phyloP scores from a whole-genome alignment of 2,113 vertebrate genomes.

The Neogobius melanostomus region DNA sequence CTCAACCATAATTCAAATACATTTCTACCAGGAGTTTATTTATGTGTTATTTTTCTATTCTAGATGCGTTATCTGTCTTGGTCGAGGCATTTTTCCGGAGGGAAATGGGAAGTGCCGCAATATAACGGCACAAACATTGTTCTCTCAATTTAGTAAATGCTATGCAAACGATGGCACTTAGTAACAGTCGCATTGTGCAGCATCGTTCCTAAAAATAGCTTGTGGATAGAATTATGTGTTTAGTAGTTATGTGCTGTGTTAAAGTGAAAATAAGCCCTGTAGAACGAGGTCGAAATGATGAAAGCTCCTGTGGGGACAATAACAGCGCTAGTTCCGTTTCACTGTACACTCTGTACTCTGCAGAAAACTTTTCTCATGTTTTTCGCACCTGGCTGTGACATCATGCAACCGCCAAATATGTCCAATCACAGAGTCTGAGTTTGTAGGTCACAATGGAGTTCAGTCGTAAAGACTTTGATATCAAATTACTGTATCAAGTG shows the following conservation, averaged over 20 bases:
- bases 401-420: neutral
- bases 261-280: conserved; percentile 13
- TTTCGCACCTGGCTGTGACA: conserved; percentile 1
- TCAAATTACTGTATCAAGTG: too few species aligned
- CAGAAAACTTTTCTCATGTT: conserved; percentile 5
- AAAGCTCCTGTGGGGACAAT: conserved; percentile 19
- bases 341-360: conserved; percentile 4
- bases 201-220: conserved; percentile 2
- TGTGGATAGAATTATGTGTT: neutral
- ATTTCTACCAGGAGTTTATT: neutral
- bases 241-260: conserved; percentile 7
- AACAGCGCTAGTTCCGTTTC: conserved; percentile 3
- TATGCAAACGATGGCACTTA: conserved; percentile 1
- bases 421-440: neutral
- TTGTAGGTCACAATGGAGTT: neutral
- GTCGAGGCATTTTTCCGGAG: neutral
- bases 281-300: conserved; percentile 7
- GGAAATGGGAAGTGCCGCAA: neutral
- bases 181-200: conserved; percentile 1
- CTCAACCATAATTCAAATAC: neutral
- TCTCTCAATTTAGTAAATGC: neutral
- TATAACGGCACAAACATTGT: neutral
- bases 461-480: too few species aligned
- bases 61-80: neutral
- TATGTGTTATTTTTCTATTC: neutral